phyloP scores from a whole-genome alignment of 2,797 vertebrate species.

The Girardinus metallicus region DNA sequence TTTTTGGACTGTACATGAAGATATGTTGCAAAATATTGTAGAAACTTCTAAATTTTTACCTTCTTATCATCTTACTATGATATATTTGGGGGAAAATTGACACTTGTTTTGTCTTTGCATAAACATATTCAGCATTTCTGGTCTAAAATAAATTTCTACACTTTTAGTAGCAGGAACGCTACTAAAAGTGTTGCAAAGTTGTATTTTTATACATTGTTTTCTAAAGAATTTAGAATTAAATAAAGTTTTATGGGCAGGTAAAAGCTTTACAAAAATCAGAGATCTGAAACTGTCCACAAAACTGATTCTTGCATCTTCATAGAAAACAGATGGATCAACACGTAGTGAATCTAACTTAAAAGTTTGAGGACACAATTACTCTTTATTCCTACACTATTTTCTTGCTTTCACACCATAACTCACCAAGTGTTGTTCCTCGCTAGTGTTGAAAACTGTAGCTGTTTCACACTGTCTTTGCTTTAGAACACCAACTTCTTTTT shows the following conservation, averaged over 20 bases:
- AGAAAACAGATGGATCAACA: constrained; percentile 13
- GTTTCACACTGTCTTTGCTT: constrained; percentile 47
- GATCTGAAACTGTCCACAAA: background rate
- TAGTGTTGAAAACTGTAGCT: constrained; percentile 59
- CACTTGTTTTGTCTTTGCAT: too few relatives aligned
- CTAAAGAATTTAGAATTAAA: background rate
- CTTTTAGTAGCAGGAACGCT: background rate
- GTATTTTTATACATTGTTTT: background rate
- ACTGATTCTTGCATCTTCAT: background rate
- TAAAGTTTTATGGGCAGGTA: background rate
- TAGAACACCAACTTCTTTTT: constrained; percentile 16
- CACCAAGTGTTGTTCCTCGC: constrained; percentile 53
- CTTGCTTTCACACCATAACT: constrained; percentile 57
- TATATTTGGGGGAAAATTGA: background rate
- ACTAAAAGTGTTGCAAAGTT: background rate
- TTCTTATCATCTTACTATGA: background rate
- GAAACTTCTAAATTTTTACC: background rate
- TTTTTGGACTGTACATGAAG: background rate
- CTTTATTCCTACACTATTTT: constrained; percentile 31
- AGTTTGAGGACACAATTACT: constrained; percentile 46
- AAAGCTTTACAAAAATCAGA: background rate
- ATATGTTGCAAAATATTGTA: background rate
- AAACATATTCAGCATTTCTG: too few relatives aligned
- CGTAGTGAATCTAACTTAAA: constrained; percentile 23
- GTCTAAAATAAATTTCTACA: background rate